These are phyloP conservation scores for Scaptomyza reducta DNA, from an alignment of 2,888 invertebrate genomes.

Conservation along the genomic window DNA sequence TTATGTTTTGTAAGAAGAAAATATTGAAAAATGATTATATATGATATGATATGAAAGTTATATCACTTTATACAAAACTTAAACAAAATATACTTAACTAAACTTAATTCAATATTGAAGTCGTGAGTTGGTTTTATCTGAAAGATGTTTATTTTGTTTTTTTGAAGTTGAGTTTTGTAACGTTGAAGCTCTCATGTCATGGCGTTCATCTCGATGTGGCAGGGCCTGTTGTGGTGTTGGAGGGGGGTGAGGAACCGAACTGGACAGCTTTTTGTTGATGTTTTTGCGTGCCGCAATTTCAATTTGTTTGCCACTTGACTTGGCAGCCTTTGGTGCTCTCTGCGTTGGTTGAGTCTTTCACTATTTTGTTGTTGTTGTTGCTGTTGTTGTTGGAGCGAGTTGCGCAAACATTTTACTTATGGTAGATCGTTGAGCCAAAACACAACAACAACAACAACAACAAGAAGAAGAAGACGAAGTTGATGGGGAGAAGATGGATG, in stretches of 20 bases:
- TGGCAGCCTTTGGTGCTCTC: conserved; percentile 33
- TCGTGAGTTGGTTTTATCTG: neutral
- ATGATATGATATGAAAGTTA: too few species aligned
- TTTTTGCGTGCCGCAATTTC: conserved; percentile 78
- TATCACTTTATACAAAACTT: too few species aligned
- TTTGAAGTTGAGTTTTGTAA: neutral
- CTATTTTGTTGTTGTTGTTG: conserved; percentile 41
- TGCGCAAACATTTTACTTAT: conserved; percentile 76
- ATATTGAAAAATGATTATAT: too few species aligned
- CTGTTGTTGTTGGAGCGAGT: conserved; percentile 47
- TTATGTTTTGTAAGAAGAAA: too few species aligned
- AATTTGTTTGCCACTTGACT: conserved; percentile 78
- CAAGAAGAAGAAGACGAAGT: conserved; percentile 1
- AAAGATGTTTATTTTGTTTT: neutral
- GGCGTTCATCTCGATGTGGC: conserved; percentile 16
- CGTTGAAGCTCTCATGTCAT: neutral
- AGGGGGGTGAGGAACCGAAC: neutral
- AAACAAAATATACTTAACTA: too few species aligned
- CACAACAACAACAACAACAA: too few species aligned
- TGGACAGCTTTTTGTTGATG: conserved; percentile 56
- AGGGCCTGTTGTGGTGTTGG: neutral
- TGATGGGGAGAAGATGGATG: conserved; percentile 12
- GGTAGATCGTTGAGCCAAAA: conserved; percentile 24
- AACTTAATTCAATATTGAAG: too few species aligned
- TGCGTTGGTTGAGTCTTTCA: conserved; percentile 58